Evolutionary conservation across 2,113 vertebrate species (phyloP), one percentile per base, ranked within the genome.

Genomic region (Leptobrachium ailaonicum): DNA sequence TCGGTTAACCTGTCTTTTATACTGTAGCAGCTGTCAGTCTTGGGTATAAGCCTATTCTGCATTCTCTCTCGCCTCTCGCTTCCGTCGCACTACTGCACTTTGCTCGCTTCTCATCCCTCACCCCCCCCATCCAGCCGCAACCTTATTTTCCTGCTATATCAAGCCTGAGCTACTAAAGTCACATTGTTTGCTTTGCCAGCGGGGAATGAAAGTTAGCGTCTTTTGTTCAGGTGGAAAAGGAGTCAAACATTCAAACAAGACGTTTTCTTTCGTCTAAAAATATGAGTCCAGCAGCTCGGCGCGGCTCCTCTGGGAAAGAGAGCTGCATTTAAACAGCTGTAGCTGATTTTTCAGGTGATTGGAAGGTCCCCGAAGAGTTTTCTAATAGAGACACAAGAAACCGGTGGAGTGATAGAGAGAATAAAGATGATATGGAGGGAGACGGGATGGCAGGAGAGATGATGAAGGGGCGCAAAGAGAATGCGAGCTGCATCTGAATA

Each of bases 181-280:
- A 81, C 79, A 81, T 74, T 81, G 79, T 81, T 81, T 81, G 71
- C 79, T 68, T 41, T 81, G 64, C 79, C 79, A 75, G 79, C 79
- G 42, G 79, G 79, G 79, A 81, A 81, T 75, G 72, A 81, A 80
- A 81, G 71, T 81, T 81, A 75, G 41, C 69, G 79, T 75, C 79
- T 81, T 81, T 81, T 81, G 71, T 81, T 81, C 79, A 81, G 79
- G 79, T 69, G 66, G 71, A 81, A 32, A 74, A 75, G 78, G 63
- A 81, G 79, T 81, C 79, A 81, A 81, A 75, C 72, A 81, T 81
- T 81, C 79, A 81, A 81, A 81, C 79, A 69, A 81, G 79, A 80
- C 63, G 71, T 66, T 80, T 68, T 71, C 79, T 81, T 81, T 81
- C 79, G 73, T 81, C 79, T 81, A 81, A 81, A 81, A 81, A 81